Percentiles rank a stretch among this genome's conserved stretches.
phyloP scores from a whole-genome alignment of 35 echinoderm and acorn worm species.

The Apostichopus japonicus region DNA sequence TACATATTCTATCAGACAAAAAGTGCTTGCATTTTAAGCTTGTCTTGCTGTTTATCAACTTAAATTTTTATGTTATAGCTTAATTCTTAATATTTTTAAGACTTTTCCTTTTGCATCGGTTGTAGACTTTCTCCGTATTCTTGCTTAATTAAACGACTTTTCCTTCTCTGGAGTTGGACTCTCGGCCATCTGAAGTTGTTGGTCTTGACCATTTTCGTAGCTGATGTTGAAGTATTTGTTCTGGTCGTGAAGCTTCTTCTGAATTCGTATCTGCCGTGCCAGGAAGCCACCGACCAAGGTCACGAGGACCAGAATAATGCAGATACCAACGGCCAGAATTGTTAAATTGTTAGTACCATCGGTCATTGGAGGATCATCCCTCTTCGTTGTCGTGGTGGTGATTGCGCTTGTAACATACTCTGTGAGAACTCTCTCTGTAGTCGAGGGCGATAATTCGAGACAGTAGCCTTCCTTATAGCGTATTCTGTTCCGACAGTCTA shows the following conservation, averaged over 20 bases:
- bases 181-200: constrained; percentile 42
- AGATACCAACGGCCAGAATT: not conserved
- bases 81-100: no score
- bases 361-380: not conserved
- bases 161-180: constrained; percentile 41
- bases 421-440: not conserved
- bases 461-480: constrained; percentile 7
- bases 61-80: no score
- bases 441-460: not conserved
- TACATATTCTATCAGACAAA: no score
- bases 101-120: no score
- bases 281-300: not conserved
- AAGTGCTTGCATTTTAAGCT: no score
- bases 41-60: no score
- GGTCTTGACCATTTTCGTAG: constrained; percentile 40
- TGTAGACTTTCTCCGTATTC: no score
- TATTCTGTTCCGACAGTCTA: not conserved
- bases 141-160: not conserved
- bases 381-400: not conserved
- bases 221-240: constrained; percentile 62
- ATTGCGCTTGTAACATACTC: not conserved
- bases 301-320: constrained; percentile 1
- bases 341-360: not conserved
- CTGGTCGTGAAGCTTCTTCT: constrained; percentile 51
- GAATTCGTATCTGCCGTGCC: not conserved